Evolutionary conservation across 2,797 vertebrate species (phyloP), one percentile per base, ranked within the genome.

Genomic region (Acridotheres tristis): DNA sequence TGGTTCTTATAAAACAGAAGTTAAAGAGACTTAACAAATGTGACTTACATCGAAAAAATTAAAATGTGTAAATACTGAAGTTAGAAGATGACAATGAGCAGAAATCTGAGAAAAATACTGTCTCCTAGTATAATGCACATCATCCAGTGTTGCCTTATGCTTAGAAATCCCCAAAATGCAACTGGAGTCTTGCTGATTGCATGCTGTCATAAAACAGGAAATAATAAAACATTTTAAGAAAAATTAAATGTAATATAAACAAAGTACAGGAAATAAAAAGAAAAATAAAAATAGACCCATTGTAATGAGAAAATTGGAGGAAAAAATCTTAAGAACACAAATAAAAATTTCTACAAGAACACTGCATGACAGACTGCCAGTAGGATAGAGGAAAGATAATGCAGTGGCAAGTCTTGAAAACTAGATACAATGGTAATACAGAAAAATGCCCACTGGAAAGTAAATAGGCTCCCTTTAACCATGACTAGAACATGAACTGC

Each of bases 261-360:
- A n/a, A 82, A 69, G 7, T 25, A 42, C 4, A 43, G 10, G 5
- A 22, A 54, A 45, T 13, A 21, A 5, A 40, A 51, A 20, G 40
- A 17, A 20, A 43, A 57, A 18, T 4, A 17, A 26, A 16, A 65
- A 27, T 6, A 72, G 18, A 34, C 5, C 3, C 4, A 26, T 5
- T 80, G 5, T 30, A 81, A 71, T 16, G 58, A 43, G 45, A 67
- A 83, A 61, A 68, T 25, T 57, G 9, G 3, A 13, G 7, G 4
- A 1, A 0, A 2, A 12, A 8, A 53, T 15, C 10, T 21, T 17
- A 21, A n/a, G 11, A 34, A 17, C 43, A 48, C 3, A 71, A 74
- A 62, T 11, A 23, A 71, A 77, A 68, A 47, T 36, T 58, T 40
- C 20, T 40, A n/a, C 47, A 38, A 25, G 13, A 72, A 63, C 68